Conservation (phyloP, 2,113 vertebrate genomes). For the Osmerus mordax region DNA sequence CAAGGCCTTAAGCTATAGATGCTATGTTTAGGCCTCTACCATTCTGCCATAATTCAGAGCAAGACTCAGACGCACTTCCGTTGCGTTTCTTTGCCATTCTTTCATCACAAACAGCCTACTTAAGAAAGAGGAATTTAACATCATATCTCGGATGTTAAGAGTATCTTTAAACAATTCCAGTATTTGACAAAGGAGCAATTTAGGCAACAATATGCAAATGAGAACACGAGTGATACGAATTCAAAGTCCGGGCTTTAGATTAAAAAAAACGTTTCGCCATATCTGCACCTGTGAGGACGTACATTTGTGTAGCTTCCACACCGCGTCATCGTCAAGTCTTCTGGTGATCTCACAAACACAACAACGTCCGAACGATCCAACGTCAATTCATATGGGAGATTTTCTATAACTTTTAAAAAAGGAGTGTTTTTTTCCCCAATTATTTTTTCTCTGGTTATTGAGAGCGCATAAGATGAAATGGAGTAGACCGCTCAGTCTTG, state of each 20-base stretch:
- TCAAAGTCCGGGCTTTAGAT: conserved; percentile 58
- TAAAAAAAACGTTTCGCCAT: conserved; percentile 58
- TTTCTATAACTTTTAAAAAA: background rate
- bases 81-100: background rate
- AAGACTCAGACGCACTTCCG: background rate
- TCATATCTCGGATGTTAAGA: conserved; percentile 27
- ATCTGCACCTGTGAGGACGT: conserved; percentile 71
- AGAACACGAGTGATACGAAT: no score
- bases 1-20: background rate
- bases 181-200: no score
- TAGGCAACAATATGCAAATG: no score
- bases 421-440: background rate
- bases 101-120: background rate
- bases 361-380: conserved; percentile 53
- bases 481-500: conserved; percentile 52
- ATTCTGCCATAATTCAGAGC: background rate
- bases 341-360: conserved; percentile 39
- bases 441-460: conserved; percentile 25
- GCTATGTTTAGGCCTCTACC: background rate
- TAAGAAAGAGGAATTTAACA: background rate
- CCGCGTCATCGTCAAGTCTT: conserved; percentile 39
- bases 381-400: conserved; percentile 24
- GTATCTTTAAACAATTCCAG: no score
- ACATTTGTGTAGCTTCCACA: conserved; percentile 49
- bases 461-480: conserved; percentile 12